phyloP scores from a whole-genome alignment of 1,140 invertebrate genomes.

The Solenopsis invicta region DNA sequence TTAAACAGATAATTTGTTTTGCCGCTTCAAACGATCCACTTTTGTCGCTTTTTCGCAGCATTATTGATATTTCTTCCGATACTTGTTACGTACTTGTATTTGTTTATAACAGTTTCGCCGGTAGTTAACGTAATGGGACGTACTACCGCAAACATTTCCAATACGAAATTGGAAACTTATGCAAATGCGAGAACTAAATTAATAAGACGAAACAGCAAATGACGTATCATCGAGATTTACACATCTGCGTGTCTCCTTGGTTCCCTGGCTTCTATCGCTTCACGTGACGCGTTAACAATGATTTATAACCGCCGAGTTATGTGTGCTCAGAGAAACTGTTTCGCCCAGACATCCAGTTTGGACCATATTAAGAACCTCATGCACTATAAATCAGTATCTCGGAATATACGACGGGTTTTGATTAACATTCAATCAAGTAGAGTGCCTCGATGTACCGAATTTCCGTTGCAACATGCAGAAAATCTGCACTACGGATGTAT shows the following conservation, averaged over 20 bases:
- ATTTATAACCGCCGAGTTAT: conserved; percentile 52
- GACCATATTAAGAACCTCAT: conserved; percentile 52
- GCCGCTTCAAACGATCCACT: not conserved
- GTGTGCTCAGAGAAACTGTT: conserved; percentile 30
- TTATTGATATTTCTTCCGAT: not conserved
- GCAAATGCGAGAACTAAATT: conserved; percentile 39
- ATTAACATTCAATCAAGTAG: conserved; percentile 57
- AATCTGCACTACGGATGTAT: not conserved
- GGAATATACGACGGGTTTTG: not conserved
- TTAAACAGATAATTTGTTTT: not conserved
- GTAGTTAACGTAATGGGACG: not conserved
- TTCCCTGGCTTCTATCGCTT: conserved; percentile 32
- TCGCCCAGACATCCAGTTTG: conserved; percentile 36
- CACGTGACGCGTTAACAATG: conserved; percentile 46
- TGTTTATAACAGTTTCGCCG: not conserved
- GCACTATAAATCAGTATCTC: conserved; percentile 48
- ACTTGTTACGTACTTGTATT: not conserved
- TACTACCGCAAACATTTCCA: not conserved
- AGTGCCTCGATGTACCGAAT: conserved; percentile 10
- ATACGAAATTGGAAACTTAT: conserved; percentile 30
- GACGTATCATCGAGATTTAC: conserved; percentile 56
- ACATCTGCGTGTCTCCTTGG: conserved; percentile 40
- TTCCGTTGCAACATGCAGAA: not conserved
- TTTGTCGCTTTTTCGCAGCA: not conserved
- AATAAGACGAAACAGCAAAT: conserved; percentile 48